Base-by-base conservation (phyloP, 1,140 invertebrate species). In the Leptoteleia sp. region DNA sequence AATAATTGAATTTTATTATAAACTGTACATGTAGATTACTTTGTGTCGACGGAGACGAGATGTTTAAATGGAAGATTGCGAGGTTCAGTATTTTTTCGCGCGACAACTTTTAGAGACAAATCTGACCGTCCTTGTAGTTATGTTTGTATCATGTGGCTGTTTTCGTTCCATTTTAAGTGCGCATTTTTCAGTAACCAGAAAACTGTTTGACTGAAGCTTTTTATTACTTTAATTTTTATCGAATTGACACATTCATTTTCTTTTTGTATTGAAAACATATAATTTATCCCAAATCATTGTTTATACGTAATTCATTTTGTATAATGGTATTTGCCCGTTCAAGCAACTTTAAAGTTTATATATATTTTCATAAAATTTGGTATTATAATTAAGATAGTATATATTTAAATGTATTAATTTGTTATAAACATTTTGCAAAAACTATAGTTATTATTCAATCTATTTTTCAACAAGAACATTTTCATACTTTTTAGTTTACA, bases 81-180 rank as follows among this genome's bases (percentile, higher is more conserved):
- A 47, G 40, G 12, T 35, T 35, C 16, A 35, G 15, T 38, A 35
- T 55, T 43, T 67, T 67, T 67, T 45, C 22, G 45, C 47, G 59
- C 31, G 59, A 64, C 1, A 57, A n/a, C 5, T 48, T 64, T 52
- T 61, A 33, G 6, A 42, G 9, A 31, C 13, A 33, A 42, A 33
- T 25, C 11, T 6, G 33, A 37, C 54, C 54, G 25, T 43, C 16
- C 33, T 47, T 3, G 3, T 25, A 3, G 12, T 33, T 43, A 4
- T 47, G 15, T 40, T 42, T 27, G n/a, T 65, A 12, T 12, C 19
- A 47, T 43, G 37, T 57, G 25, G 25, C 40, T 15, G 13, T 38
- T 50, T 64, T 38, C 33, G 33, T 50, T 50, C 22, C 12, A 64
- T 29, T 61, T 59, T 47, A 27, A 47, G 11, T 17, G 11, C 11